These are phyloP conservation scores for Jaculus jaculus DNA, from an alignment of 2,113 vertebrate genomes.

Conservation along the genomic window DNA sequence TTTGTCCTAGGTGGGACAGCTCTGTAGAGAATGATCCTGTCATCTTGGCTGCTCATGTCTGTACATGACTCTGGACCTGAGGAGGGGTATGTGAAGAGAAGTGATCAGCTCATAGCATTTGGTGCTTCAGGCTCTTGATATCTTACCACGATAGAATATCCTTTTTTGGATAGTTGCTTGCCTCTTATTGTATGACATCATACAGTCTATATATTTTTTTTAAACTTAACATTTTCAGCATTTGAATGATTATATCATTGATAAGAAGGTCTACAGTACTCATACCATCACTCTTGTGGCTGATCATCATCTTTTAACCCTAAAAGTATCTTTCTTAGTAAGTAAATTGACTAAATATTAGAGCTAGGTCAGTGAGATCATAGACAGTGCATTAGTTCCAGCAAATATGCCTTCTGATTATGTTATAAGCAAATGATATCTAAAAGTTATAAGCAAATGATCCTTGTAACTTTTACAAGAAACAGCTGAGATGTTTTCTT, in stretches of 20 bases:
- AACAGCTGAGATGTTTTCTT: neutral
- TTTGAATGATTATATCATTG: neutral
- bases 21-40: neutral
- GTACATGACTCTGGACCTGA: neutral
- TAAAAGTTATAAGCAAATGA: neutral
- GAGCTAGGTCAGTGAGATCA: neutral
- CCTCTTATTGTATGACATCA: neutral
- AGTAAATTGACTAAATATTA: neutral
- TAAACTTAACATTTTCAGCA: neutral
- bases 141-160: neutral
- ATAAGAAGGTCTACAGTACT: neutral
- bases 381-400: neutral
- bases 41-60: neutral
- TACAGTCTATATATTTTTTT: neutral
- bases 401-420: neutral
- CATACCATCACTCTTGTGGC: neutral
- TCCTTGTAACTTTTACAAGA: neutral
- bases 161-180: conserved; percentile 27
- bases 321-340: neutral
- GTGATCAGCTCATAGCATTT: neutral
- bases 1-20: neutral
- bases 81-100: neutral
- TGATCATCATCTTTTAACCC: neutral
- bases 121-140: neutral
- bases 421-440: neutral